Evolutionary conservation across 2,797 vertebrate species (phyloP), one percentile per base, ranked within the genome.

Genomic region (Siniperca obscura): DNA sequence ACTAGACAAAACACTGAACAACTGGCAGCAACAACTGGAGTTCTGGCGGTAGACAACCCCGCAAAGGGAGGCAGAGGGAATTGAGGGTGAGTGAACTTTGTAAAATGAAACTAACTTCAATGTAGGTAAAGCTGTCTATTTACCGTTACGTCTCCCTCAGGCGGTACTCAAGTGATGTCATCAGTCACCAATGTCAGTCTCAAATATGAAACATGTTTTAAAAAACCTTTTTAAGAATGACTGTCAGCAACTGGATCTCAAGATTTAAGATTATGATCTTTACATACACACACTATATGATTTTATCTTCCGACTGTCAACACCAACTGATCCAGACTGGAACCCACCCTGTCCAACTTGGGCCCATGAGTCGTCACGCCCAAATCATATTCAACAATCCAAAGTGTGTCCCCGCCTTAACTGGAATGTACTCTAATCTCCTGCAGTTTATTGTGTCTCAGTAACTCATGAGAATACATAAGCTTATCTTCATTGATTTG

Each of bases 401-500:
- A 1, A 40, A 30, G 30, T 53, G 11, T 8, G 48, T 27, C 36
- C 22, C 16, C 0, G n/a, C 7, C 46, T 38, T 40, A 2, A 27
- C 46, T 13, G n/a, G 13, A 67, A 10, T 57, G 5, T 1, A 17
- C 1, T 44, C 30, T 30, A 21, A 59, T 30, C 38, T 55, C 22
- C 16, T 9, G 10, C 2, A 11, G 36, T 50, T 61, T 30, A 76
- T 59, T 52, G 17, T 67, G n/a, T 65, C 17, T 42, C 14, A 25
- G 50, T 57, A 17, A 17, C n/a, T 57, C 10, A n/a, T 13, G 7
- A 64, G 48, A 73, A 38, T 14, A 44, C 42, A 38, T 55, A 65
- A 27, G 12, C 34, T 27, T n/a, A 64, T 55, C 56, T 60, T 60
- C 57, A 65, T 78, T 27, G n/a, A 40, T 38, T 22, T 77, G 50